Evolutionary conservation across 2,113 vertebrate genomes (phyloP).

Genomic region (Phocoena phocoena): DNA sequence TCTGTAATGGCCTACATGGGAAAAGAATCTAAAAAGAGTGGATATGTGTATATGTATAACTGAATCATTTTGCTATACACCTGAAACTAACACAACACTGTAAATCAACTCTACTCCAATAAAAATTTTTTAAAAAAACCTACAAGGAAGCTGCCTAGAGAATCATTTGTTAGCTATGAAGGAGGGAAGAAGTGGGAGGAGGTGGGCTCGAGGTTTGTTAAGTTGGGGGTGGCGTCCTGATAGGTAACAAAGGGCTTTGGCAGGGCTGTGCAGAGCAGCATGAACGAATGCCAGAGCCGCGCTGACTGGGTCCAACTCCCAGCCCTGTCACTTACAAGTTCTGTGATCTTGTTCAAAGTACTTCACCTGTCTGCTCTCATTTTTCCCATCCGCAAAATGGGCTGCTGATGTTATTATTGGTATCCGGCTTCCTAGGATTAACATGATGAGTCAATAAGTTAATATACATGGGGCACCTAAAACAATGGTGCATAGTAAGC

Average conservation of each 20-base stretch:
- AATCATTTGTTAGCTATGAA: conserved; percentile 2
- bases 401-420: background rate
- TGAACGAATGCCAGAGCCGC: background rate
- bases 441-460: background rate
- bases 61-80: too few relatives aligned
- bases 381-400: background rate
- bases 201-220: background rate
- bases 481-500: background rate
- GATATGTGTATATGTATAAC: too few relatives aligned
- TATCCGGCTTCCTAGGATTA: background rate
- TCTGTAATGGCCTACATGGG: too few relatives aligned
- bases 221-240: background rate
- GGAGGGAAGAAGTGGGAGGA: background rate
- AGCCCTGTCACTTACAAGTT: background rate
- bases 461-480: background rate
- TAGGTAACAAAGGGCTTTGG: background rate
- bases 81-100: too few relatives aligned
- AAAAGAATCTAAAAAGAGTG: too few relatives aligned
- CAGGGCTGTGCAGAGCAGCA: background rate
- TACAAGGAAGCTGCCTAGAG: background rate
- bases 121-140: background rate
- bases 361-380: background rate
- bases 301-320: background rate
- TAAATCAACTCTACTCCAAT: too few relatives aligned
- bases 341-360: conserved; percentile 6